Base-by-base conservation (phyloP, 2,888 invertebrate genomes). In the Agonopterix heracliana region DNA sequence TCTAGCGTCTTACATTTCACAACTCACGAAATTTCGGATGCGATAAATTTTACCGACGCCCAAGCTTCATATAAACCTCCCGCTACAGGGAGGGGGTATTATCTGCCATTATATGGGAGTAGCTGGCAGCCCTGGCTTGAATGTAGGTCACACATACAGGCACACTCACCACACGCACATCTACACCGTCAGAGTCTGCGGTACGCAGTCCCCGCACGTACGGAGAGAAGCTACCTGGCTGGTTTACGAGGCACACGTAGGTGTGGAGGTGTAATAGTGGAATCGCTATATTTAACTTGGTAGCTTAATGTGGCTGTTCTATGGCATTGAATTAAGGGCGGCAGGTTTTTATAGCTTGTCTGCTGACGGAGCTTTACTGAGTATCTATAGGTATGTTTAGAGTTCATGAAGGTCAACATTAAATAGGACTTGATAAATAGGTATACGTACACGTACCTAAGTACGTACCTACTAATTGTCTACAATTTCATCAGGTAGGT, bases 131-230 rank as follows among this genome's bases (percentile, higher is more conserved):
- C 69, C 70, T 74, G 53, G 54, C 53, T 36, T 46, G 59, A 71
- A 81, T 75, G 67, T 81, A 78, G 84, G 83, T 63, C 83, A 83
- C 81, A 57, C 82, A 78, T 74, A 82, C 81, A 61, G 12, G 7
- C 13, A 47, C 48, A 51, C 11, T 41, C 46, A 56, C 62, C 65
- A 66, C 66, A 61, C 63, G 59, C 59, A 50, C 13, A 44, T 40
- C 41, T 38, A 34, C 34, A 11, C 4, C 38, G 35, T 42, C 26
- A 45, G 36, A 41, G 40, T 43, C 41, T 40, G 38, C 38, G 38
- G 46, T 35, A 52, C 55, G 51, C 53, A 53, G 46, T 51, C 53
- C 43, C 46, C 13, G 50, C 54, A 54, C 50, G 50, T 52, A 50
- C 38, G 10, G 34, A 44, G 44, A n/a, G 40, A 7, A 26, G 44